phyloP scores from a whole-genome alignment of 1,140 invertebrate genomes.

The Lepidurus arcticus region DNA sequence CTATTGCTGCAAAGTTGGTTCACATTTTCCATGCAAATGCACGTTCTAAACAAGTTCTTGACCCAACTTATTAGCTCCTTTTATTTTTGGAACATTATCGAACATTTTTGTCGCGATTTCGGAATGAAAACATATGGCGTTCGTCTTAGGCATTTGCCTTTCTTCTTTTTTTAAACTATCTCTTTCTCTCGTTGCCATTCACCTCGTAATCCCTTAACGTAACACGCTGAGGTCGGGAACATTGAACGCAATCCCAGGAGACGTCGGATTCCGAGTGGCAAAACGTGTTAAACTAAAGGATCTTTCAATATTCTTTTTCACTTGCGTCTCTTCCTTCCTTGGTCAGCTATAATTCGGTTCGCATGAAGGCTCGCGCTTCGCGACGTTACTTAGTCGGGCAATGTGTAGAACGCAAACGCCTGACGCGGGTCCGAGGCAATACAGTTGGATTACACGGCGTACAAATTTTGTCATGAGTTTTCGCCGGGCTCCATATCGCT shows the following conservation, averaged over 20 bases:
- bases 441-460: neutral
- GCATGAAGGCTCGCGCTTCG: too few relatives aligned
- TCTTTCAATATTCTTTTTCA: slow-evolving; percentile 22
- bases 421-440: neutral
- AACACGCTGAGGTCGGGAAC: neutral
- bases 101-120: neutral
- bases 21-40: neutral
- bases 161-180: neutral
- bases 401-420: neutral
- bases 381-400: neutral
- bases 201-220: slow-evolving; percentile 11
- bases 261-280: slow-evolving; percentile 13
- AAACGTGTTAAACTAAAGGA: neutral
- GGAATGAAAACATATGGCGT: neutral
- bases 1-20: neutral
- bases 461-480: slow-evolving; percentile 8
- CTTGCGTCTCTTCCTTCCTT: neutral
- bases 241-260: neutral
- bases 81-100: neutral
- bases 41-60: neutral
- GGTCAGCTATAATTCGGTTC: too few relatives aligned
- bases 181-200: neutral
- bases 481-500: neutral
- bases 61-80: neutral
- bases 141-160: slow-evolving; percentile 1